Evolutionary conservation across 64 coral and sea anemone species (phyloP).

Genomic region (Pocillopora damicornis): DNA sequence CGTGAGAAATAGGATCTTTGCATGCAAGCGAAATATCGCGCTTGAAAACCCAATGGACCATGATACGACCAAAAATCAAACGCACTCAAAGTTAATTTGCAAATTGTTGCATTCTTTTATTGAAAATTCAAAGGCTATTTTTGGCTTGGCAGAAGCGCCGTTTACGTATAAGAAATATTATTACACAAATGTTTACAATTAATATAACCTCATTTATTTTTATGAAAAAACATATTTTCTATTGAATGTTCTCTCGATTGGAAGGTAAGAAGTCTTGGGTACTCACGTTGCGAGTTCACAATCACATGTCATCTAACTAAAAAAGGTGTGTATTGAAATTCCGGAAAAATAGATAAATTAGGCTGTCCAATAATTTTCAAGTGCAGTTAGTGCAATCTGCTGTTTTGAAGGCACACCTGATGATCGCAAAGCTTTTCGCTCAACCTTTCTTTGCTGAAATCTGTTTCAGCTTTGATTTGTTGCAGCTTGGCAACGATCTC

Average conservation of each 20-base stretch:
- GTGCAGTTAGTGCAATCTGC: background rate
- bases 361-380: background rate
- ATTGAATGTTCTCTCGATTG: background rate
- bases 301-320: background rate
- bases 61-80: conserved; percentile 21
- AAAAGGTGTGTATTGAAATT: conserved; percentile 22
- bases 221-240: background rate
- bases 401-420: conserved; percentile 20
- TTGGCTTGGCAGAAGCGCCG: background rate
- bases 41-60: background rate
- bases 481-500: conserved; percentile 59
- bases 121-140: conserved; percentile 28
- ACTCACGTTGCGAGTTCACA: background rate
- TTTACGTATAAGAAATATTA: conserved; percentile 9
- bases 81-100: conserved; percentile 8
- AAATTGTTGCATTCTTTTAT: conserved; percentile 43
- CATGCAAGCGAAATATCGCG: conserved; percentile 9
- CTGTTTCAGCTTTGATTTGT: background rate
- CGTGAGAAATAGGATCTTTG: background rate
- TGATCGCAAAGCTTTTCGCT: background rate
- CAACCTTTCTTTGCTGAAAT: background rate
- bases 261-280: background rate
- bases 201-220: conserved; percentile 20
- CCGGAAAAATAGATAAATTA: background rate
- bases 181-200: conserved; percentile 11